These are phyloP conservation scores for Felis chaus DNA, from an alignment of 2,113 vertebrate genomes.

Conservation along the genomic window DNA sequence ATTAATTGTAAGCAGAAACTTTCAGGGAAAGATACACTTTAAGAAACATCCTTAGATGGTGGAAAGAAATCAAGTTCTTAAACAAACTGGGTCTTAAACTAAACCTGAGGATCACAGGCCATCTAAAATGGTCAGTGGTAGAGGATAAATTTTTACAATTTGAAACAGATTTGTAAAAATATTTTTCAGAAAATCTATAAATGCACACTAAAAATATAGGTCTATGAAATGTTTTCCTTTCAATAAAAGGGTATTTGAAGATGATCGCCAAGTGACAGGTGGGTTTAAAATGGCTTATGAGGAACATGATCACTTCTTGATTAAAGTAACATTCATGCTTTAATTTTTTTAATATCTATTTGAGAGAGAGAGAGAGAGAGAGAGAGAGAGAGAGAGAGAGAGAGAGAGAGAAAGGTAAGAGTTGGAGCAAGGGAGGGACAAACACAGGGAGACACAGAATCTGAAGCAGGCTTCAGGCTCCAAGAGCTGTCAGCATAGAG, in stretches of 20 bases:
- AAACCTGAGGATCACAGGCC: not conserved
- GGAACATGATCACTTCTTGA: not conserved
- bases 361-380: no score
- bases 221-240: not conserved
- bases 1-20: not conserved
- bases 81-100: not conserved
- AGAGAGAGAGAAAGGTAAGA: no score
- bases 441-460: no score
- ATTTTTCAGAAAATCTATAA: not conserved
- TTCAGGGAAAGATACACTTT: not conserved
- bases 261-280: not conserved
- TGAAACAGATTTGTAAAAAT: not conserved
- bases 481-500: no score
- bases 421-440: no score
- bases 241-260: not conserved
- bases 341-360: not conserved
- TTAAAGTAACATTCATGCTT: not conserved
- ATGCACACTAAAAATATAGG: not conserved
- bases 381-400: no score
- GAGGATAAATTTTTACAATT: not conserved
- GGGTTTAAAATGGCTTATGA: not conserved
- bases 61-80: not conserved
- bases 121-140: not conserved
- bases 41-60: not conserved
- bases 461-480: no score